Conservation (phyloP, 2,888 invertebrate genomes). For the Eledona agricola region DNA sequence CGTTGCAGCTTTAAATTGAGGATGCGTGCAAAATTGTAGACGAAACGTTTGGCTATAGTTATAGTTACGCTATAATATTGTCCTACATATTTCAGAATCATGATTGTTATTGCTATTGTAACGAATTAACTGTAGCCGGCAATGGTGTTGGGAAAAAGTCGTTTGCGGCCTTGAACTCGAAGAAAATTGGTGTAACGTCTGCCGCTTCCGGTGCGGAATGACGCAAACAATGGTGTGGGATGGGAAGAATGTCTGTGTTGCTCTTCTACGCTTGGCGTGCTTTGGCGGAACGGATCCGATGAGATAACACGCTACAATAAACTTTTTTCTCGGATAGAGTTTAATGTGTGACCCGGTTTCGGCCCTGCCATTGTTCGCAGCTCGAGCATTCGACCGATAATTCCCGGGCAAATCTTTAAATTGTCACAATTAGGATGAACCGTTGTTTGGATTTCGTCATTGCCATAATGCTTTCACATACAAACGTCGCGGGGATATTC, state of each 20-base stretch:
- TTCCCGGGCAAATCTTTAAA: constrained; percentile 7
- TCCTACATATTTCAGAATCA: no score
- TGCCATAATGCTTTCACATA: constrained; percentile 25
- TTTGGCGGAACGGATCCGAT: constrained; percentile 44
- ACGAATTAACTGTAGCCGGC: no score
- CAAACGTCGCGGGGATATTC: constrained; percentile 22
- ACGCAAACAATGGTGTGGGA: constrained; percentile 47
- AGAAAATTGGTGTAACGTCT: constrained; percentile 38
- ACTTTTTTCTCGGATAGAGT: constrained; percentile 10
- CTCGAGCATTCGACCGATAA: constrained; percentile 14
- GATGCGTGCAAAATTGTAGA: no score
- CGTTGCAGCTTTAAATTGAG: no score
- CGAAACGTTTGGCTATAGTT: no score
- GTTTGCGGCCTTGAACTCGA: constrained; percentile 49
- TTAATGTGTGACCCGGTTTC: constrained; percentile 44
- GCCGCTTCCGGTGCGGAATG: constrained; percentile 24
- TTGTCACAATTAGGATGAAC: constrained; percentile 12
- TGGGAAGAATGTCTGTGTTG: constrained; percentile 44
- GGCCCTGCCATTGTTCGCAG: constrained; percentile 34
- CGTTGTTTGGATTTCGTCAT: no score
- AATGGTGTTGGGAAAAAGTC: no score
- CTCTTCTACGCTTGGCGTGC: constrained; percentile 44
- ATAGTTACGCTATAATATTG: no score
- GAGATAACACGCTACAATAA: constrained; percentile 36
- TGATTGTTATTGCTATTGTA: no score